Evolutionary conservation across 2,113 vertebrate genomes (phyloP).

Genomic region (Recurvirostra avosetta): DNA sequence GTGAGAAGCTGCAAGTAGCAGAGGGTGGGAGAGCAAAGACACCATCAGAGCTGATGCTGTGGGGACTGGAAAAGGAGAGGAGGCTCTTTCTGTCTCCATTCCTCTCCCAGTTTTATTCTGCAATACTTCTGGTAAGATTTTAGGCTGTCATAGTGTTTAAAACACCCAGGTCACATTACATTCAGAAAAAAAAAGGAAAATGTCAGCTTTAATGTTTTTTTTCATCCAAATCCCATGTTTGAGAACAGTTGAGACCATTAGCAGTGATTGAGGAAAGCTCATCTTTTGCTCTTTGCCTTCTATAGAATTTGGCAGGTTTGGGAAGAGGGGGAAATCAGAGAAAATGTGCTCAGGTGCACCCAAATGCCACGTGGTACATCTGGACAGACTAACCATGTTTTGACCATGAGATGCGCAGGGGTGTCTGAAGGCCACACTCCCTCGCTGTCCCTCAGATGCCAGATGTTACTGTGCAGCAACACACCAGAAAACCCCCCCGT

Average conservation of each 20-base stretch:
- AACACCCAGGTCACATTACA: background rate
- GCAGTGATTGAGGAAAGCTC: background rate
- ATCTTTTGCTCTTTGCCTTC: background rate
- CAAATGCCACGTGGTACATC: background rate
- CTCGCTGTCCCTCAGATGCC: background rate
- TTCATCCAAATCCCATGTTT: rapidly evolving
- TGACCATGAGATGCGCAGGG: background rate
- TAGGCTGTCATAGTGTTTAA: background rate
- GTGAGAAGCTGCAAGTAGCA: background rate
- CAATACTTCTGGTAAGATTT: background rate
- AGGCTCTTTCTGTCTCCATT: background rate
- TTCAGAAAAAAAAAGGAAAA: background rate
- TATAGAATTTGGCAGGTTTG: background rate
- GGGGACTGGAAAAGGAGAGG: background rate
- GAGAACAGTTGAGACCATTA: background rate
- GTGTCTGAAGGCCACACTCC: background rate
- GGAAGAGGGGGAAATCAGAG: background rate
- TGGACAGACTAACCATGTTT: background rate
- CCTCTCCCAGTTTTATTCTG: background rate
- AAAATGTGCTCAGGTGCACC: background rate
- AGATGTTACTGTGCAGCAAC: background rate
- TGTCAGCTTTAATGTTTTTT: background rate
- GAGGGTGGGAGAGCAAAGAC: background rate
- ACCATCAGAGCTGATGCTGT: background rate
- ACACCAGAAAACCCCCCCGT: rapidly evolving